These are phyloP conservation scores for Catharus bicknelli DNA, from an alignment of 2,113 vertebrate species.

Conservation along the genomic window DNA sequence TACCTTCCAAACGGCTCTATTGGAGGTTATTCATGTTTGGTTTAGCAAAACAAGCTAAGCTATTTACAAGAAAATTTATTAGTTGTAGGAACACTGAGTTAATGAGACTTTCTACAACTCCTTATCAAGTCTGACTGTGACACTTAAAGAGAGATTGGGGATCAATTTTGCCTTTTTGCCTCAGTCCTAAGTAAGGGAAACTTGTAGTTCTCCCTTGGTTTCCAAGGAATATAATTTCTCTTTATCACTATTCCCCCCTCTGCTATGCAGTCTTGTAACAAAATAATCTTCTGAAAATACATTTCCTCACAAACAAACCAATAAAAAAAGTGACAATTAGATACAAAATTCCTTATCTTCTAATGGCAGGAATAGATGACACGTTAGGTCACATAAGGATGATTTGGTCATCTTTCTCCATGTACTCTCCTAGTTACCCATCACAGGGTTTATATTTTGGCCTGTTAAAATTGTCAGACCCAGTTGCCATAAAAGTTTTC, in stretches of 20 bases:
- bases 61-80: slow-evolving; percentile 55
- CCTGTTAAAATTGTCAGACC: background rate
- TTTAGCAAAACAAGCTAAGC: slow-evolving; percentile 44
- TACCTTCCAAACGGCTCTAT: slow-evolving; percentile 10
- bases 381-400: background rate
- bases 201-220: background rate
- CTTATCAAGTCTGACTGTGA: slow-evolving; percentile 10
- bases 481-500: background rate
- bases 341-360: background rate
- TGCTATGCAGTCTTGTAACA: background rate
- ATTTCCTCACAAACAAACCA: background rate
- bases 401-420: background rate
- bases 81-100: background rate
- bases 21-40: slow-evolving; percentile 47
- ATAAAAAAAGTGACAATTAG: background rate
- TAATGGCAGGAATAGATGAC: background rate
- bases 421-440: background rate
- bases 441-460: background rate
- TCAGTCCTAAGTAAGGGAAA: slow-evolving; percentile 19
- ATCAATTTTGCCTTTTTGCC: slow-evolving; percentile 22
- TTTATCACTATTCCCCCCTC: background rate
- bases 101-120: slow-evolving; percentile 42
- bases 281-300: background rate
- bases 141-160: background rate
- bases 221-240: background rate